Base-by-base conservation (phyloP, 2,797 vertebrate species). In the Periophthalmus magnuspinnatus region DNA sequence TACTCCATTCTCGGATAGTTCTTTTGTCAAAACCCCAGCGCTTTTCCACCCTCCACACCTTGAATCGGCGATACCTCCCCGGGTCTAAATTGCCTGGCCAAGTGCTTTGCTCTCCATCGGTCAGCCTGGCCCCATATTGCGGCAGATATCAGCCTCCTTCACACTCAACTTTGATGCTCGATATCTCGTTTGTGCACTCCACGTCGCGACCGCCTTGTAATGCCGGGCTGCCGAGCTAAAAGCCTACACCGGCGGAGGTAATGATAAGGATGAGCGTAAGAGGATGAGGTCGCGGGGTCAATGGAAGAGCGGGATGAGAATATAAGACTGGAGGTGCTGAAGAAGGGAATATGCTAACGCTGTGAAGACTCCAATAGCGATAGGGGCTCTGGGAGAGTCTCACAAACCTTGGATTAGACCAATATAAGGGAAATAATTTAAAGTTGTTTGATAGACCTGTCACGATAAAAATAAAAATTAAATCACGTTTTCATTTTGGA, bases 181-280 rank as follows among this genome's bases (percentile, higher is more conserved):
- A 66, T 81, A 78, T 85, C 83, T 82, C 57, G 17, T 71, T 58
- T 36, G 64, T 41, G 68, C 81, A 70, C 76, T 84, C 77, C 64
- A 62, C 77, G 70, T 36, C 17, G 65, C 64, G 63, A 67, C 70
- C 48, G 69, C 77, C 83, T 87, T 82, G 85, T 91, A 89, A 88
- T 86, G 82, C 84, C 77, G 50, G 67, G 81, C 77, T 22, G 78
- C 77, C 80, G 77, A 81, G 85, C 78, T 88, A 81, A 89, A 88
- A 77, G 80, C 74, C 83, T 66, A 85, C 87, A 81, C 83, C 74
- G 85, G 75, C 77, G 76, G 81, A 79, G 84, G 85, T 88, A 85
- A 84, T 74, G 88, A 90, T 88, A 88, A 89, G 84, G 89, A 88
- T 88, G 62, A 87, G 81, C 68, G 65, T 85, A 86, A 88, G 88